These are phyloP conservation scores for Thereva nobilitata DNA, from an alignment of 2,888 invertebrate genomes.

Conservation along the genomic window DNA sequence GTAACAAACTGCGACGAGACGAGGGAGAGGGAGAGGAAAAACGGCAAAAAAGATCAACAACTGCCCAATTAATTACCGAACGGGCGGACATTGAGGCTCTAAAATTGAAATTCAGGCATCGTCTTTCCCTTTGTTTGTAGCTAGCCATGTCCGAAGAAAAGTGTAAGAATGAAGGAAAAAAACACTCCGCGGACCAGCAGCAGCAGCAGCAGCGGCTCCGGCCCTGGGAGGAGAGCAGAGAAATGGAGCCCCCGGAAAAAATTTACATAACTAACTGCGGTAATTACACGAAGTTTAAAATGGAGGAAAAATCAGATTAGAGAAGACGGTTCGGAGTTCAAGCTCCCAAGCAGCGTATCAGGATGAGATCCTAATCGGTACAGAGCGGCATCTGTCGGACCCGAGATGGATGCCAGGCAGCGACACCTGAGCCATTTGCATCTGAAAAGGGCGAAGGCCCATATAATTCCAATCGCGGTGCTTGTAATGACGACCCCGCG, in stretches of 20 bases:
- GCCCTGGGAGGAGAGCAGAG: background rate
- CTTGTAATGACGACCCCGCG: background rate
- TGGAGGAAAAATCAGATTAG: conserved; percentile 28
- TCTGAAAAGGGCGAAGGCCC: conserved; percentile 17
- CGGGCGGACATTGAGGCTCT: conserved; percentile 34
- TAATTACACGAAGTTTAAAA: conserved; percentile 33
- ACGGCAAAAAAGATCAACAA: conserved; percentile 31
- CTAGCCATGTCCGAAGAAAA: conserved; percentile 25
- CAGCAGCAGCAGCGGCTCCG: no score
- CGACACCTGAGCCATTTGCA: conserved; percentile 30
- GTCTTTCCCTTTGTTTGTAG: conserved; percentile 25
- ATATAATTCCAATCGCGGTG: conserved; percentile 22
- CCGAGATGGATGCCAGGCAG: background rate
- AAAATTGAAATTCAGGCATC: conserved; percentile 34
- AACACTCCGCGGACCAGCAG: background rate
- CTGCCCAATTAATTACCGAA: conserved; percentile 38
- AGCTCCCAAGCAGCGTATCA: conserved; percentile 10
- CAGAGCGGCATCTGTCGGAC: conserved; percentile 11
- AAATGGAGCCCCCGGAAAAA: conserved; percentile 2
- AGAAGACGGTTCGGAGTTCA: background rate
- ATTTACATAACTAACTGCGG: conserved; percentile 35
- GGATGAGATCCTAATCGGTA: conserved; percentile 25
- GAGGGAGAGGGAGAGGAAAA: background rate
- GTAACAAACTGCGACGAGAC: conserved; percentile 26
- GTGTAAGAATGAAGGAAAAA: conserved; percentile 21